Percentiles rank a stretch among this genome's conserved stretches.
Evolutionary conservation across 2,113 vertebrate genomes (phyloP).

Genomic region (Macrotis lagotis): DNA sequence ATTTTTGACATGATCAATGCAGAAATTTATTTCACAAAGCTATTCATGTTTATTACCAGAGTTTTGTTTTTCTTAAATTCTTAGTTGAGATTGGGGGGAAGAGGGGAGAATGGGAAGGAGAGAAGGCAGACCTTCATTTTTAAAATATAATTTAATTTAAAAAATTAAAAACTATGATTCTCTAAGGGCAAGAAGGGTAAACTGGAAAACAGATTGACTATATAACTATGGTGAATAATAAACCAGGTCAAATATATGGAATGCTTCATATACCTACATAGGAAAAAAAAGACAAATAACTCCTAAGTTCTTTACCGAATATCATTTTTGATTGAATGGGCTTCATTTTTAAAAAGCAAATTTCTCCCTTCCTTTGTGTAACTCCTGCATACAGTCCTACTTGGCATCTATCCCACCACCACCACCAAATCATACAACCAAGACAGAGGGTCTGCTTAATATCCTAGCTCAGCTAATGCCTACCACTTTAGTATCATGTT

Average conservation of each 20-base stretch:
- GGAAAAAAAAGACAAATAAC: neutral
- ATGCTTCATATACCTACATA: neutral
- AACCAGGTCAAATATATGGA: neutral
- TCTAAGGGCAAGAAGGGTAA: neutral
- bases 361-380: neutral
- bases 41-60: neutral
- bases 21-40: neutral
- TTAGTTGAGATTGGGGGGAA: neutral
- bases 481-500: neutral
- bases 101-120: neutral
- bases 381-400: neutral
- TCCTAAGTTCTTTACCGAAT: neutral
- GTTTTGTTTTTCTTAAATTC: neutral
- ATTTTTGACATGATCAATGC: neutral
- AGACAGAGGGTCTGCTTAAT: constrained; percentile 17
- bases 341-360: neutral
- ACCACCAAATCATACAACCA: neutral
- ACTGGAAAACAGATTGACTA: neutral
- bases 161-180: neutral
- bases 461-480: neutral
- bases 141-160: neutral
- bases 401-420: neutral
- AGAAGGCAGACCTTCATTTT: neutral
- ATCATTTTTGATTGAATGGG: neutral
- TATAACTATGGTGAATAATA: neutral